phyloP scores from a whole-genome alignment of 2,888 invertebrate genomes.

The Hydropsyche betteni region DNA sequence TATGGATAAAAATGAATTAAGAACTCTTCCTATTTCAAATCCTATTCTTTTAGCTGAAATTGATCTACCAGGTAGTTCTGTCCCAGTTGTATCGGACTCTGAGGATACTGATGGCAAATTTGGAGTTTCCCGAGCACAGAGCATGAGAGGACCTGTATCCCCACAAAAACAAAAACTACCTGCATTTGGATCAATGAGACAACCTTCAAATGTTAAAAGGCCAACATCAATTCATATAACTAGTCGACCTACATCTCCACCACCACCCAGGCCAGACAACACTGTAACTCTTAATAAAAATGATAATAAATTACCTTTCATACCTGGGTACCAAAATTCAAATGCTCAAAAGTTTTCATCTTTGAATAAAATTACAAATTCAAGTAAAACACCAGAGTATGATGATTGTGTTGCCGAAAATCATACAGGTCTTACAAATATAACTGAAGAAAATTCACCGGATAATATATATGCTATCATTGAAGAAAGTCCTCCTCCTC shows the following conservation, averaged over 20 bases:
- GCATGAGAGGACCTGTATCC: conserved; percentile 74
- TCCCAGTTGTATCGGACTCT: conserved; percentile 68
- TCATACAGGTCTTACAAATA: conserved; percentile 69
- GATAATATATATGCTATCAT: conserved; percentile 91
- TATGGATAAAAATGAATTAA: conserved; percentile 75
- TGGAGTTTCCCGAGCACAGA: conserved; percentile 81
- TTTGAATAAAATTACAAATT: conserved; percentile 57
- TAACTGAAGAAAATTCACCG: conserved; percentile 69
- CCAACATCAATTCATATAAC: conserved; percentile 78
- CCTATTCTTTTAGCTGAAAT: conserved; percentile 80
- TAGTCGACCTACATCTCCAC: conserved; percentile 77
- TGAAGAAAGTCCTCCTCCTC: conserved; percentile 75
- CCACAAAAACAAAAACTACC: conserved; percentile 72
- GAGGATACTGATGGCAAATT: conserved; percentile 66
- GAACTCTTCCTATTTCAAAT: conserved; percentile 82
- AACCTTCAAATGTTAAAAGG: conserved; percentile 71
- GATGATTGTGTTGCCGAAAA: conserved; percentile 81
- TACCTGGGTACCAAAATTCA: conserved; percentile 69
- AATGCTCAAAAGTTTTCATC: conserved; percentile 53
- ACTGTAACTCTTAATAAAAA: conserved; percentile 47
- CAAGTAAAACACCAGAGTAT: conserved; percentile 67
- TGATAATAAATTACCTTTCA: conserved; percentile 59
- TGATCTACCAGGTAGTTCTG: conserved; percentile 67
- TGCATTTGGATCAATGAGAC: conserved; percentile 85
- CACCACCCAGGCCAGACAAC: conserved; percentile 72